phyloP scores from a whole-genome alignment of 2,797 vertebrate genomes.

The Heterohyrax brucei region DNA sequence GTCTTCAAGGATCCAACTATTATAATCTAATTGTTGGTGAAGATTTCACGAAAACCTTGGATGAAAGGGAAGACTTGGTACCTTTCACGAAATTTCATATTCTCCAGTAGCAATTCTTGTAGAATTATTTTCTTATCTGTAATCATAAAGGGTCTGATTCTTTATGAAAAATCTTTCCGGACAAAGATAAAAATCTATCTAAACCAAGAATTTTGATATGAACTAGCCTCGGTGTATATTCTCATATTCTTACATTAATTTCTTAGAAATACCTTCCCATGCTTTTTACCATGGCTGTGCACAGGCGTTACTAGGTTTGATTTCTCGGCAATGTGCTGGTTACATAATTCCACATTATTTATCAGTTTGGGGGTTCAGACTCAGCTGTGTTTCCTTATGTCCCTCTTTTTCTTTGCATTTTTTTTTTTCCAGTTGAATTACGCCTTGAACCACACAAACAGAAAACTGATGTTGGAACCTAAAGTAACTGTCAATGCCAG shows the following conservation, averaged over 20 bases:
- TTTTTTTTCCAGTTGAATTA: conserved; percentile 91
- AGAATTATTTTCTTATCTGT: conserved; percentile 29
- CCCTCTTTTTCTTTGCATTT: conserved; percentile 26
- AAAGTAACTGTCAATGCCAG: conserved; percentile 94
- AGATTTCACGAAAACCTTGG: conserved; percentile 24
- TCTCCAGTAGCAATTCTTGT: conserved; percentile 16
- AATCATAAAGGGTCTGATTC: neutral
- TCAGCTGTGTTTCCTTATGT: conserved; percentile 17
- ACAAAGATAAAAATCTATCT: conserved; percentile 6
- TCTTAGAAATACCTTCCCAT: conserved; percentile 37
- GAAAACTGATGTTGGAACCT: conserved; percentile 95
- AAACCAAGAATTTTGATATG: conserved; percentile 60
- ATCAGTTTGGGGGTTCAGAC: neutral
- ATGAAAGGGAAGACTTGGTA: neutral
- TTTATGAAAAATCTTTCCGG: conserved; percentile 22
- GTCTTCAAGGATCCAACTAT: neutral
- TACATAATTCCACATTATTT: conserved; percentile 28
- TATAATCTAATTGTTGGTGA: neutral
- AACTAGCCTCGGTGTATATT: neutral
- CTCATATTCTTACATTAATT: neutral
- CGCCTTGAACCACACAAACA: conserved; percentile 95
- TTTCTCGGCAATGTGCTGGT: neutral
- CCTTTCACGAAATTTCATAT: neutral
- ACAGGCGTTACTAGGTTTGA: conserved; percentile 1
- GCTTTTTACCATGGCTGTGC: neutral